A percentile compares a stretch with the other conserved stretches of the same genome.
phyloP scores from a whole-genome alignment of 2,797 vertebrate species.

The Melanotaenia trifasciata region DNA sequence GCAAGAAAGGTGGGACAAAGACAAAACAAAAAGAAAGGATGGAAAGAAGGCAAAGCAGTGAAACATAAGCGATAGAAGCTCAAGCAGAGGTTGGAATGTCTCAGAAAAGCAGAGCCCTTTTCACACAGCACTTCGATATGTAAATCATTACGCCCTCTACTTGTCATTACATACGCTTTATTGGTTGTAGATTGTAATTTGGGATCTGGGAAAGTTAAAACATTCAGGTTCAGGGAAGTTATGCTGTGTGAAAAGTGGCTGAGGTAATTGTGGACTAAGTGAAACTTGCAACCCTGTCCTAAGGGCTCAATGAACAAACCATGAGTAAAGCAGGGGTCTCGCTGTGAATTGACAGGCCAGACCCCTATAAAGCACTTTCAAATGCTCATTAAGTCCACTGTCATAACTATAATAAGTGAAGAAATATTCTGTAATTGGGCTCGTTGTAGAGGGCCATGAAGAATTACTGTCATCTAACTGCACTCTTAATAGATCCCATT shows the following conservation, averaged over 20 bases:
- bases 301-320: background rate
- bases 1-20: slow-evolving; percentile 55
- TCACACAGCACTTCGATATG: slow-evolving; percentile 38
- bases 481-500: background rate
- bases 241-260: slow-evolving; percentile 41
- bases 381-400: background rate
- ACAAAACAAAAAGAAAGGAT: slow-evolving; percentile 28
- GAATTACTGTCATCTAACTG: background rate
- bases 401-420: background rate
- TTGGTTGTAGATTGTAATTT: slow-evolving; percentile 1
- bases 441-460: background rate
- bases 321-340: background rate
- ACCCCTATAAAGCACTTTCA: slow-evolving; percentile 2
- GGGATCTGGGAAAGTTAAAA: background rate
- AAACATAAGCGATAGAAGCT: slow-evolving; percentile 16
- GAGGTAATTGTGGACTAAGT: background rate
- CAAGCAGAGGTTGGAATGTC: slow-evolving; percentile 68
- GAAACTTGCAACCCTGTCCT: background rate
- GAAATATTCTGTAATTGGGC: background rate
- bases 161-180: background rate
- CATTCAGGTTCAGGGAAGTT: background rate
- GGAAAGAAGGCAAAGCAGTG: slow-evolving; percentile 39
- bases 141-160: background rate
- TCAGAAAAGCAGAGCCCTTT: slow-evolving; percentile 36
- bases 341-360: slow-evolving; percentile 6